phyloP scores from a whole-genome alignment of 2,797 vertebrate species.

The Apodemus agrarius region DNA sequence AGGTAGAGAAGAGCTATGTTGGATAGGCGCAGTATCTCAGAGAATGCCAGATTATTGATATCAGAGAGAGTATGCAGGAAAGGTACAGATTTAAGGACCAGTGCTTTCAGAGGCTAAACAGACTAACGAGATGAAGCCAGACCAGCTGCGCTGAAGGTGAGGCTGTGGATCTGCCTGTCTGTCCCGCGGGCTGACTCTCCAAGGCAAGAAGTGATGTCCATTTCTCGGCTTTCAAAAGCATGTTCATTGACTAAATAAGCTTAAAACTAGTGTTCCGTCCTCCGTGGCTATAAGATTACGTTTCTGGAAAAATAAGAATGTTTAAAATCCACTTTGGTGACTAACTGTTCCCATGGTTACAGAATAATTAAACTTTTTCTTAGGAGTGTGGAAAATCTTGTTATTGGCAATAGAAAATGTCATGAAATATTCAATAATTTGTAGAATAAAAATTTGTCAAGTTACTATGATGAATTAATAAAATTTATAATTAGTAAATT shows the following conservation, averaged over 20 bases:
- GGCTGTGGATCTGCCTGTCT: too few species aligned
- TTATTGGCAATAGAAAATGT: slow-evolving; percentile 51
- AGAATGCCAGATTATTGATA: background rate
- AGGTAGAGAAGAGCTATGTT: background rate
- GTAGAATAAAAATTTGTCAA: background rate
- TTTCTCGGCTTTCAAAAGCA: background rate
- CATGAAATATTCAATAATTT: slow-evolving; percentile 48
- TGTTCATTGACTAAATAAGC: background rate
- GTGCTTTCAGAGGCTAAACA: background rate
- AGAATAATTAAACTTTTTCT: slow-evolving; percentile 39
- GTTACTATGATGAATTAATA: background rate
- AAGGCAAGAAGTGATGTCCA: background rate
- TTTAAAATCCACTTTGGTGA: slow-evolving; percentile 44
- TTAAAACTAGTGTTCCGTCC: background rate
- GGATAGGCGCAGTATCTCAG: background rate
- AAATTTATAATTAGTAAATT: background rate
- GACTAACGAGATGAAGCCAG: fast-evolving
- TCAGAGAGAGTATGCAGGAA: background rate
- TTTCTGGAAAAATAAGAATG: slow-evolving; percentile 13
- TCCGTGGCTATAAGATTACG: background rate
- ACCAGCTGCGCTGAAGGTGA: background rate
- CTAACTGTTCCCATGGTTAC: slow-evolving; percentile 13
- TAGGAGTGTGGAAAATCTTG: background rate
- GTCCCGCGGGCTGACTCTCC: background rate
- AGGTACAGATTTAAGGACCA: fast-evolving